Base-by-base conservation (phyloP, 2,113 vertebrate genomes). In the Dipodomys ordii region DNA sequence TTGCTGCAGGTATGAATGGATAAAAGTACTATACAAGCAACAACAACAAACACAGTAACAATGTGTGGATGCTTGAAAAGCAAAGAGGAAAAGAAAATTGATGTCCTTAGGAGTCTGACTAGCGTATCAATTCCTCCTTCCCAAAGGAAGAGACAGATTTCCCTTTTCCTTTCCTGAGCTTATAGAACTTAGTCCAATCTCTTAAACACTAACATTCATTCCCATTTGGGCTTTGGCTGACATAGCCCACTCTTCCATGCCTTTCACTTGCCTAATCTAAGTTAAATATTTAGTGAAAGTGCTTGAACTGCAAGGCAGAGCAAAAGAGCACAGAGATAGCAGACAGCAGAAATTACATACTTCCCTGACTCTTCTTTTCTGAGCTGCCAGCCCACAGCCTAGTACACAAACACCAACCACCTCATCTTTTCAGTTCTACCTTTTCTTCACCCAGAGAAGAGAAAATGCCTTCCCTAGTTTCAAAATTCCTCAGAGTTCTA, bases 81-180 rank as follows among this genome's bases (percentile, higher is more conserved):
- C 53, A 46, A 32, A 23, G 72, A 88, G 32, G 62, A 78, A 72
- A 83, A 83, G 16, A 92, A 94, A 87, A 64, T 46, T n/a, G n/a
- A n/a, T 46, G 11, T 65, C 32, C 77, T 86, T 79, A 83, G 25
- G 39, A 88, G 6, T 83, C 62, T 85, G 30, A n/a, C 49, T 49
- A 49, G 30, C 84, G 15, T 13, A 16, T 49, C 15, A 49, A 35
- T 7, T 74, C 20, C 35, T 74, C 76, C 4, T 74, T 39, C 7
- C 20, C 79, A 30, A 39, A 83, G 73, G 69, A 85, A 88, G 27
- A 22, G 18, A 1, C 60, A 82, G 72, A n/a, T 74, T 68, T 83
- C 60, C 53, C 44, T 53, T 60, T 71, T 35, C 46, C 49, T 79
- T 92, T 91, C 9, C 25, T 60, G 71, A 80, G 32, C 84, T 77